Evolutionary conservation across 2,797 vertebrate species (phyloP).

Genomic region (Sebastiscus albofasciatus): DNA sequence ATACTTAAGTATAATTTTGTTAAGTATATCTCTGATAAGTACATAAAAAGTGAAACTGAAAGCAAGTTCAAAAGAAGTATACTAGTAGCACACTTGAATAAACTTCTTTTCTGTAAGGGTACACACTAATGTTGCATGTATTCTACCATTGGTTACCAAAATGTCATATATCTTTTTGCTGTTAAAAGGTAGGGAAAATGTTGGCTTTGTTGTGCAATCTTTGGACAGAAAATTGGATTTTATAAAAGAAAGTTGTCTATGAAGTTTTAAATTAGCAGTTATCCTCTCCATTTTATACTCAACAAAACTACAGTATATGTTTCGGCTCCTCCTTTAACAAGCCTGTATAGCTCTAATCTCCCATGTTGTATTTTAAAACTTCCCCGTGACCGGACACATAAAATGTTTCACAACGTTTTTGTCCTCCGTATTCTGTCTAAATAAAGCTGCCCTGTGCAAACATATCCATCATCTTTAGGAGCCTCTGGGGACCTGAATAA

Average conservation of each 20-base stretch:
- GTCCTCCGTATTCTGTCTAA: not conserved
- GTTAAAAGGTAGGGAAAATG: not conserved
- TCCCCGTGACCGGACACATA: conserved; percentile 8
- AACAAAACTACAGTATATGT: rapidly evolving
- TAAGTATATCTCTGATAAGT: no score
- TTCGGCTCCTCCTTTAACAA: not conserved
- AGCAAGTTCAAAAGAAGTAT: rapidly evolving
- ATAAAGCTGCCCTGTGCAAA: conserved; percentile 20
- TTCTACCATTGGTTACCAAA: not conserved
- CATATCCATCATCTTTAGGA: conserved; percentile 40
- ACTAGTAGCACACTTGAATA: no score
- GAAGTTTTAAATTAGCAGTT: not conserved
- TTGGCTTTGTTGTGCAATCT: not conserved
- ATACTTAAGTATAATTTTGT: no score
- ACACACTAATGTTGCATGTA: not conserved
- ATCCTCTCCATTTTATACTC: not conserved
- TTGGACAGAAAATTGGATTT: not conserved
- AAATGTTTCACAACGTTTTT: conserved; percentile 21
- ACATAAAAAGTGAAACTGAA: no score
- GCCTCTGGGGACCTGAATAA: conserved; percentile 8
- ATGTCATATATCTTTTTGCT: not conserved
- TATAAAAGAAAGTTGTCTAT: not conserved
- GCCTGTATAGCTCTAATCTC: not conserved
- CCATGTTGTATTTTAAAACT: not conserved
- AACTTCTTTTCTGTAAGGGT: no score